phyloP scores from a whole-genome alignment of 2,113 vertebrate genomes.

The Stomatorhinus ivindoensis region DNA sequence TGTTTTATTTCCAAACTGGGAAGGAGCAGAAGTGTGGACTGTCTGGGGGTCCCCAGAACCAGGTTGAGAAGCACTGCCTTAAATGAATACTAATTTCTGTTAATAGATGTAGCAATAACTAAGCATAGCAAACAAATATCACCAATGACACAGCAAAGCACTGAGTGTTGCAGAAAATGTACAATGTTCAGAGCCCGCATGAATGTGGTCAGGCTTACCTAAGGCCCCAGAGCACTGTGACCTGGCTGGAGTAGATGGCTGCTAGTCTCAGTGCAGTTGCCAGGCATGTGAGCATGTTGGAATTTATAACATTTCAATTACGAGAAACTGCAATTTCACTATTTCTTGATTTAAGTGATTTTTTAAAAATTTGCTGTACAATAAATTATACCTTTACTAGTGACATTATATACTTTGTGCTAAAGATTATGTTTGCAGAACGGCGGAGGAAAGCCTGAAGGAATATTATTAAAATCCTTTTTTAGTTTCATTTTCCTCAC shows the following conservation, averaged over 20 bases:
- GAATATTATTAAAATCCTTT: background rate
- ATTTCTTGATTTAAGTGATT: background rate
- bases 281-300: background rate
- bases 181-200: background rate
- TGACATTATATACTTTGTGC: background rate
- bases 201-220: background rate
- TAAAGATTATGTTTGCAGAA: background rate
- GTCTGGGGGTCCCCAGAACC: background rate
- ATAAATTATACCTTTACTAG: background rate
- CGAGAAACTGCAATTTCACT: background rate
- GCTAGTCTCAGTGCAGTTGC: background rate
- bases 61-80: background rate
- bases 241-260: background rate
- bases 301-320: background rate
- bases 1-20: background rate
- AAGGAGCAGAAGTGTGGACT: background rate
- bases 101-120: background rate
- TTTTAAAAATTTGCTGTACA: background rate
- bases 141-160: background rate
- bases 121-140: background rate
- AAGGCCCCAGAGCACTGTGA: background rate
- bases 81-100: background rate
- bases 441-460: background rate
- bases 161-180: background rate
- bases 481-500: background rate